Base-by-base conservation (phyloP, 2,888 invertebrate species). In the Neoitamus cyanurus region DNA sequence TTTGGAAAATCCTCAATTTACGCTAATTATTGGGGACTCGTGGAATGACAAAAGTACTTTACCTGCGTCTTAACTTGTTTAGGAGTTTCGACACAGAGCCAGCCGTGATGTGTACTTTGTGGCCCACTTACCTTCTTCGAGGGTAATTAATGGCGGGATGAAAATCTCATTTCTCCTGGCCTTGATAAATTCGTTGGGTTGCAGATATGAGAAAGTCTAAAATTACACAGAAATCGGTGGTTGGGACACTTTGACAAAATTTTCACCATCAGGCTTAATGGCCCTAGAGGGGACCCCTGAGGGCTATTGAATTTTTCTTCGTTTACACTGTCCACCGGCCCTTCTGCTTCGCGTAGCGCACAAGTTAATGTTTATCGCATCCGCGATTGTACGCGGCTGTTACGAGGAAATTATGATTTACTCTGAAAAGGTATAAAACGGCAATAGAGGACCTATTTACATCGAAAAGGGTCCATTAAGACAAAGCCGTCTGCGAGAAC, bases 391-490 rank as follows among this genome's bases (percentile, higher is more conserved):
- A 6, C 20, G n/a, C 34, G 73, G 34, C 36, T 6, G 20, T 73
- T 75, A 42, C 13, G 42, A 20, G 28, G 25, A 75, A 42, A 75
- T 75, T 42, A 42, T 42, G 20, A 46, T 75, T 75, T 75, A 20
- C 34, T 34, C 31, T 20, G 13, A 75, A 42, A 37, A 30, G 9
- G 75, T 28, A 75, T 37, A 42, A 75, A 30, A 25, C 13, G 3
- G 25, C 58, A 58, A 37, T 15, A 75, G 42, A 75, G 28, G 28
- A n/a, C 5, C 42, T n/a, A 42, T 75, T 75, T 75, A 28, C 75
- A 75, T 75, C 42, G 75, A 75, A 75, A 75, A 75, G 75, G 75
- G 46, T 75, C 75, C 42, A 75, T 75, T 42, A 75, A 42, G 25
- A 75, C 46, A 75, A 75, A 75, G 42, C 13, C 73, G 73, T 15